Evolutionary conservation across 2,888 invertebrate species (phyloP), one percentile per base, ranked within the genome.

Genomic region (Graphium colonna): DNA sequence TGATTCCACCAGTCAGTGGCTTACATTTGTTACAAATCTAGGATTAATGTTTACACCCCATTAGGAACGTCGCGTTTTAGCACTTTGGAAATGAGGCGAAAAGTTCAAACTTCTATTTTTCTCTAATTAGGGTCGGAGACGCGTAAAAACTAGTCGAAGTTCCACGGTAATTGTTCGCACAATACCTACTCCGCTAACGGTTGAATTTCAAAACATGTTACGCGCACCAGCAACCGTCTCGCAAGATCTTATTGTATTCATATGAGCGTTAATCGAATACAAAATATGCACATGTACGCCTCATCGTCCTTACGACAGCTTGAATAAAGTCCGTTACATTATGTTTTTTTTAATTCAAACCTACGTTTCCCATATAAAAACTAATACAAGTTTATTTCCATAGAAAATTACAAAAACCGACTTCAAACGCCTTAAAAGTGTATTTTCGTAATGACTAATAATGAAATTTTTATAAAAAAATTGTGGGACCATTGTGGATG

Each of bases 171-270:
- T 36, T 36, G 12, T 12, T 36, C 36, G 12, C 36, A 36, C 36
- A 36, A 36, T 36, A 12, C 33, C 33, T 33, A 33, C 17, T 26
- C 43, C 18, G 44, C 43, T 71, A 72, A 73, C 72, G 69, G 67
- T 66, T 57, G 61, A 58, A 61, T 68, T 68, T 70, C 56, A 53
- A 71, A 68, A 69, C 59, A 55, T 56, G 28, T 47, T 48, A 43
- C 55, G 60, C 60, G 62, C 62, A 57, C 12, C 47, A 49, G 44
- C 43, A 53, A 53, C 48, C 43, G 48, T 49, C 49, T 53, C 39
- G 49, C 55, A 77, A 71, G 63, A 59, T 74, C 70, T 71, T 65
- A 81, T 82, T 82, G 79, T 82, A 81, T 82, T 77, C 76, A 76
- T 77, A 77, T 77, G 68, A 75, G 70, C 67, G 65, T 62, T 70